These are phyloP conservation scores for Myiothlypis coronata DNA, from an alignment of 2,797 vertebrate genomes.

Conservation along the genomic window DNA sequence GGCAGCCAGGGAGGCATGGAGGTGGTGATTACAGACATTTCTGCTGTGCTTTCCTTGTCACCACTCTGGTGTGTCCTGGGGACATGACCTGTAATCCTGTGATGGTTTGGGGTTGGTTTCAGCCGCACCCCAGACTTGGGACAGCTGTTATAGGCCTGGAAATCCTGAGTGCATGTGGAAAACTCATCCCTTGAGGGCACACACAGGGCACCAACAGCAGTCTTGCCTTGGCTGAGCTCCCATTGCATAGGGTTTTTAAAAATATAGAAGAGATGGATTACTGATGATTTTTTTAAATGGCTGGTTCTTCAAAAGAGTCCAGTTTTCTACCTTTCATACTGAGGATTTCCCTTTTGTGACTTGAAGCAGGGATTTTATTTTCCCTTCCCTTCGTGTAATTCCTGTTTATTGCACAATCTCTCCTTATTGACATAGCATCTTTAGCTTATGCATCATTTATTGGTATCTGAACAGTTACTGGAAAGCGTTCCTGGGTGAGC, in stretches of 20 bases:
- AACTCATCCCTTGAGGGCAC: not conserved
- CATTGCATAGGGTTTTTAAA: not conserved
- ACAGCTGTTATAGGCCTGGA: not conserved
- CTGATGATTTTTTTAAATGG: not conserved
- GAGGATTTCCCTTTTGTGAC: not conserved
- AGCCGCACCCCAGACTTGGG: not conserved
- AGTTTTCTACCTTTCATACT: not conserved
- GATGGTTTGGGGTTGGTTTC: not conserved
- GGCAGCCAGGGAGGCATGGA: rapidly evolving
- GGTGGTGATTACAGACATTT: not conserved
- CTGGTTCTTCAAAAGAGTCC: not conserved
- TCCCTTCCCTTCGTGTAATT: conserved; percentile 1
- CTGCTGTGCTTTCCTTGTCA: not conserved
- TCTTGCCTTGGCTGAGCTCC: not conserved
- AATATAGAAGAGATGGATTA: not conserved
- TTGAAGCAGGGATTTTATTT: not conserved
- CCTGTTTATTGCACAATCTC: conserved; percentile 13
- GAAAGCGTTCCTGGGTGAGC: conserved; percentile 52
- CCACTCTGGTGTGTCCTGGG: not conserved
- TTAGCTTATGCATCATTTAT: conserved; percentile 64
- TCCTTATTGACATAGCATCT: conserved; percentile 51
- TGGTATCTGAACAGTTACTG: conserved; percentile 54
- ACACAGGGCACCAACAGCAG: not conserved
- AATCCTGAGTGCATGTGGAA: not conserved
- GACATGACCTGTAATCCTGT: not conserved